These are phyloP conservation scores for Eira barbara DNA, from an alignment of 2,113 vertebrate genomes.

Conservation along the genomic window DNA sequence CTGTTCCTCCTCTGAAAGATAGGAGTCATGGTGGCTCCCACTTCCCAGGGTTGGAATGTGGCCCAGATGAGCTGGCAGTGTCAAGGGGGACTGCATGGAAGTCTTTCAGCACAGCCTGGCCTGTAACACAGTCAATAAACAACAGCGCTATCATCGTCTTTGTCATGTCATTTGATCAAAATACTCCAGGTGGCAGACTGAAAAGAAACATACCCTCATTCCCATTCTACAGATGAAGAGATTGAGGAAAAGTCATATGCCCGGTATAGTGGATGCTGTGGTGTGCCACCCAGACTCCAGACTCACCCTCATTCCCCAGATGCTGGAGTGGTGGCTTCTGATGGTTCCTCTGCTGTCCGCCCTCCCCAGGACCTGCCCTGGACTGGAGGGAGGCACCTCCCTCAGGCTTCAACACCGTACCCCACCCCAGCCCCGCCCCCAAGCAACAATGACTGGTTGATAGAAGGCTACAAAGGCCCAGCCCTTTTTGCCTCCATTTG, in stretches of 20 bases:
- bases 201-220: accelerated
- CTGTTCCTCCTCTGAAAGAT: not conserved
- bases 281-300: not conserved
- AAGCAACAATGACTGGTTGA: not conserved
- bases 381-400: accelerated
- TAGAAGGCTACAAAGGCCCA: accelerated
- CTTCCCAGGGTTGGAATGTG: no score
- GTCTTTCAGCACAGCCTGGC: accelerated
- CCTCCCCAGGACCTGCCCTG: not conserved
- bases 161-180: not conserved
- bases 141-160: accelerated
- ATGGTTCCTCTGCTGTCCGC: not conserved
- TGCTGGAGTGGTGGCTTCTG: not conserved
- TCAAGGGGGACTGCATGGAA: accelerated
- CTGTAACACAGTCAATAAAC: not conserved
- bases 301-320: not conserved
- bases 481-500: not conserved
- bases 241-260: accelerated
- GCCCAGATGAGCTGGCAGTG: not conserved
- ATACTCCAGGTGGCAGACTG: not conserved
- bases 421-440: not conserved
- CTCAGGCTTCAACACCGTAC: not conserved
- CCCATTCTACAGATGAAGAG: not conserved
- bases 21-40: not conserved
- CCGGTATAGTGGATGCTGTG: accelerated